Percentiles rank a stretch among this genome's conserved stretches.
These are phyloP conservation scores for Tuberolachnus salignus DNA, from an alignment of 2,888 invertebrate genomes.

Conservation along the genomic window DNA sequence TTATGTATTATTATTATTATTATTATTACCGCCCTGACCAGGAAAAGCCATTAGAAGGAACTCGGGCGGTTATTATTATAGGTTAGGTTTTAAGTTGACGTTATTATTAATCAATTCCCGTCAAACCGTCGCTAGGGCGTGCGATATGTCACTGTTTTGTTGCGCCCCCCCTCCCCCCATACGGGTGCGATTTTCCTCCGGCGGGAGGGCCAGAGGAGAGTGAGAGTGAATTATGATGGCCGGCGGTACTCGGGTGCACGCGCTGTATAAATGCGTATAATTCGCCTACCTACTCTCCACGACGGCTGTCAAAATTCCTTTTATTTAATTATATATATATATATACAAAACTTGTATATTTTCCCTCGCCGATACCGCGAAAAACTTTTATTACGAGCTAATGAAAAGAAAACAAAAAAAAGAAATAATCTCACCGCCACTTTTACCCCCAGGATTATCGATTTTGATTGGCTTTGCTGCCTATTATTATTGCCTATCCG, in stretches of 20 bases:
- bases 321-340: slow-evolving; percentile 46
- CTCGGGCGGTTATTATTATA: neutral
- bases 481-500: too few relatives aligned
- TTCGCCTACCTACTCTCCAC: neutral
- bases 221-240: too few relatives aligned
- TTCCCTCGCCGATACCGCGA: neutral
- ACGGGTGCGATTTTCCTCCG: neutral
- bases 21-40: slow-evolving; percentile 28
- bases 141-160: slow-evolving; percentile 48
- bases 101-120: slow-evolving; percentile 53
- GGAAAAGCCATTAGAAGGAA: slow-evolving; percentile 49
- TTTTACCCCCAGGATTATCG: neutral
- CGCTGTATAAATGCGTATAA: neutral
- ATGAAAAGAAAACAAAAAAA: too few relatives aligned
- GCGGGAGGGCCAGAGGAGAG: neutral
- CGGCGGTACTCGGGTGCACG: neutral
- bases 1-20: too few relatives aligned
- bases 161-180: neutral
- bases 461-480: too few relatives aligned
- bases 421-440: neutral
- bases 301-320: slow-evolving; percentile 41
- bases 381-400: slow-evolving; percentile 37
- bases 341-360: too few relatives aligned
- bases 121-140: neutral
- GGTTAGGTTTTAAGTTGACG: too few relatives aligned